These are phyloP conservation scores for Bradypodion ventrale DNA, from an alignment of 2,797 vertebrate genomes.

Conservation along the genomic window DNA sequence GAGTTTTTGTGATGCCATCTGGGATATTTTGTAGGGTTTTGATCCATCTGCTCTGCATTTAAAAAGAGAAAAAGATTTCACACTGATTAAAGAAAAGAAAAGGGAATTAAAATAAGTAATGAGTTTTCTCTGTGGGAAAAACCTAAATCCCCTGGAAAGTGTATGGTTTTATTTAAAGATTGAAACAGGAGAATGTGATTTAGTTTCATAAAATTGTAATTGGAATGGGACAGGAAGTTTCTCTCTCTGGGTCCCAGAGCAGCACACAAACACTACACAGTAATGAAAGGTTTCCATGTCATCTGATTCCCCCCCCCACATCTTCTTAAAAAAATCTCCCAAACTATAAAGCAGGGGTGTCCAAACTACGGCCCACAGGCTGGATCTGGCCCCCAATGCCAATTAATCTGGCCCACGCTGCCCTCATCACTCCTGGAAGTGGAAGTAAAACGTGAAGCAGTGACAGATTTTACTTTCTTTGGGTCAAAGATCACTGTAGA, in stretches of 20 bases:
- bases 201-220: neutral
- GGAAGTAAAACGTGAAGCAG: too few species aligned
- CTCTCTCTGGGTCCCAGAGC: neutral
- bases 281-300: neutral
- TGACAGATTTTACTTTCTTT: too few species aligned
- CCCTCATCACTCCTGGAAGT: too few species aligned
- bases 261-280: neutral
- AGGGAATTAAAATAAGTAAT: neutral
- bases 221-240: neutral
- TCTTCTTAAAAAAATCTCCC: too few species aligned
- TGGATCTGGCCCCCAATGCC: too few species aligned
- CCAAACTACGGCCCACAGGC: too few species aligned
- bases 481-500: too few species aligned
- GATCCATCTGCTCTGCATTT: neutral
- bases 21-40: neutral
- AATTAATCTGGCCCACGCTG: too few species aligned
- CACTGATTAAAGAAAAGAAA: neutral
- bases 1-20: neutral
- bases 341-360: too few species aligned
- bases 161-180: too few species aligned
- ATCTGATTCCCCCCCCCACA: too few species aligned
- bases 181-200: neutral
- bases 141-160: neutral
- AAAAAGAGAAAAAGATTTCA: neutral
- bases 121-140: neutral